phyloP scores from a whole-genome alignment of 2,113 vertebrate species.

The Danionella cerebrum region DNA sequence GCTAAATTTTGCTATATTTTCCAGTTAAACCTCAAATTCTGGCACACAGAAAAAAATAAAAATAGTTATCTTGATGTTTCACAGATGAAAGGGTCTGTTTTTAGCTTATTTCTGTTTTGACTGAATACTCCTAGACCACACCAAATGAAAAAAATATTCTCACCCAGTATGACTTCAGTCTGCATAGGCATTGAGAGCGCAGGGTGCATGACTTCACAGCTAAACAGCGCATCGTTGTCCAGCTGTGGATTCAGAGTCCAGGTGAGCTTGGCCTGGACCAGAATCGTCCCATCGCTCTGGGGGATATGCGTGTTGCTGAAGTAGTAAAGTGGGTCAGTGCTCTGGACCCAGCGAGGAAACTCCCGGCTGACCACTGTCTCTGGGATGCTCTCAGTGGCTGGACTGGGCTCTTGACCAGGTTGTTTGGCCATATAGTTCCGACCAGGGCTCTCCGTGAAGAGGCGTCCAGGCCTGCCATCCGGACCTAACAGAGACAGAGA shows the following conservation, averaged over 20 bases:
- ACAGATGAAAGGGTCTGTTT: no score
- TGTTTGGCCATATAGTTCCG: constrained; percentile 59
- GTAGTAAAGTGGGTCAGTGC: constrained; percentile 83
- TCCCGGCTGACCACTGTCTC: constrained; percentile 95
- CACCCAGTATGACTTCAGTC: constrained; percentile 87
- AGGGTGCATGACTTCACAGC: constrained; percentile 95
- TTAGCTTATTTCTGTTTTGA: no score
- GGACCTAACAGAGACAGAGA: constrained; percentile 76
- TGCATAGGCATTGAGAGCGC: constrained; percentile 98
- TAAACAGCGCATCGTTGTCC: constrained; percentile 94
- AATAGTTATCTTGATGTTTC: no score
- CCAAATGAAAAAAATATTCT: constrained; percentile 44
- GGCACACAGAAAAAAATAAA: no score
- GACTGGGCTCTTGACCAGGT: constrained; percentile 61
- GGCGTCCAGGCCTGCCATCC: constrained; percentile 51
- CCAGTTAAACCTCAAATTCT: no score
- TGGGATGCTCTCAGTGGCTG: constrained; percentile 78
- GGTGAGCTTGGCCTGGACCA: constrained; percentile 87
- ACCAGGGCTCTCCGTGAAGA: constrained; percentile 64
- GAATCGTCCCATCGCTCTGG: constrained; percentile 87
- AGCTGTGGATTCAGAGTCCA: constrained; percentile 95
- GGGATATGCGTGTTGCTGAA: constrained; percentile 82
- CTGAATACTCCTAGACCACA: no score
- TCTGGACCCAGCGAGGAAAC: constrained; percentile 93
- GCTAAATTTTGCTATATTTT: no score